Conservation (phyloP, 1,140 invertebrate genomes). For the Mycetomoellerius zeteki region DNA sequence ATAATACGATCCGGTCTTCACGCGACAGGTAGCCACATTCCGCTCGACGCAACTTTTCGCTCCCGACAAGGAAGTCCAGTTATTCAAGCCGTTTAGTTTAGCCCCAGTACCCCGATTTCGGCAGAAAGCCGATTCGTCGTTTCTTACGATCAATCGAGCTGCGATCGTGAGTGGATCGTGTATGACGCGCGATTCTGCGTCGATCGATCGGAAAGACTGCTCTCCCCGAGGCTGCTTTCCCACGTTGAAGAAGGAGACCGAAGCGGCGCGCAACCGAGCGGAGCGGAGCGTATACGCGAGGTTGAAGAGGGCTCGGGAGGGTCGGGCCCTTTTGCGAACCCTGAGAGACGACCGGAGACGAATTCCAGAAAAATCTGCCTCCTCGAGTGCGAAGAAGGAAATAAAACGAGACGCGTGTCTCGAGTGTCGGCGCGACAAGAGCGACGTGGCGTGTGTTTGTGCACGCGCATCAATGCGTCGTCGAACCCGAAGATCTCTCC, state of each 20-base stretch:
- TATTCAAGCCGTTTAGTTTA: not conserved
- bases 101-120: not conserved
- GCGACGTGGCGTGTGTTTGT: constrained; percentile 40
- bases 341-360: constrained; percentile 16
- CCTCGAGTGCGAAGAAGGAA: constrained; percentile 67
- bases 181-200: not conserved
- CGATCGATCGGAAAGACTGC: constrained; percentile 4
- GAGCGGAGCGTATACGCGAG: constrained; percentile 6
- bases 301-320: constrained; percentile 12
- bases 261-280: not conserved
- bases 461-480: constrained; percentile 21
- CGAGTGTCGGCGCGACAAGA: constrained; percentile 68
- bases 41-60: not conserved
- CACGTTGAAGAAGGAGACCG: constrained; percentile 8
- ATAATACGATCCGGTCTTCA: not conserved
- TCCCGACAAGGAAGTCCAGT: constrained; percentile 11
- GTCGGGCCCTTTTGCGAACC: constrained; percentile 24
- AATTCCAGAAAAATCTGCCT: constrained; percentile 71
- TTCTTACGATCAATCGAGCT: constrained; percentile 29
- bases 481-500: not conserved
- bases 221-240: constrained; percentile 25
- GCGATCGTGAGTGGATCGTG: not conserved
- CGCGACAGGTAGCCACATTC: constrained; percentile 27
- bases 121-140: not conserved
- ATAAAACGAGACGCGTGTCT: constrained; percentile 71